Evolutionary conservation across 1,140 invertebrate genomes (phyloP).

Genomic region (Hesperophylax magnus): DNA sequence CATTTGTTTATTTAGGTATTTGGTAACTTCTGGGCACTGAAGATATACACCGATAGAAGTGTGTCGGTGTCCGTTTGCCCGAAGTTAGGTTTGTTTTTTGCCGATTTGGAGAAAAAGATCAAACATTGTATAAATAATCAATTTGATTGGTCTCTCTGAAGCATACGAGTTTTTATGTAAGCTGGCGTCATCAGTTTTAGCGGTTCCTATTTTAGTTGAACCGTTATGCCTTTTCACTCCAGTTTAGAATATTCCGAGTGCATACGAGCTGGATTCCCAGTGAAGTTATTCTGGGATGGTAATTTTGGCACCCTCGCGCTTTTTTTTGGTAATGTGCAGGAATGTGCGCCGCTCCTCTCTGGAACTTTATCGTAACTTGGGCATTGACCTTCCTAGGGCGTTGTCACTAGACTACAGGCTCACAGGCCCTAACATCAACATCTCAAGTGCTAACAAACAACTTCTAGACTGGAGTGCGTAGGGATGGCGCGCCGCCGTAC

Average conservation of each 20-base stretch:
- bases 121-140: too few relatives aligned
- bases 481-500: not conserved
- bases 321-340: constrained; percentile 11
- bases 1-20: too few relatives aligned
- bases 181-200: too few relatives aligned
- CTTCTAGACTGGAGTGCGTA: not conserved
- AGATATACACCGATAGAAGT: too few relatives aligned
- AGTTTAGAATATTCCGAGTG: not conserved
- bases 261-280: not conserved
- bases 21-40: too few relatives aligned
- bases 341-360: not conserved
- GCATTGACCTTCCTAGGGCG: constrained; percentile 41
- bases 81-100: too few relatives aligned
- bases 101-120: too few relatives aligned
- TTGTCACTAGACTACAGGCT: constrained; percentile 4
- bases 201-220: too few relatives aligned
- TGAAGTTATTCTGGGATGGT: constrained; percentile 20
- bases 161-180: too few relatives aligned
- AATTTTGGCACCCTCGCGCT: constrained; percentile 41
- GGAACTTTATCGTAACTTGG: constrained; percentile 54
- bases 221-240: too few relatives aligned
- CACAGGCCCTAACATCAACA: not conserved
- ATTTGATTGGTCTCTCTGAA: too few relatives aligned
- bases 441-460: not conserved
- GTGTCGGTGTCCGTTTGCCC: too few relatives aligned